Conservation (phyloP, 2,797 vertebrate species). For the Rhinophrynus dorsalis region DNA sequence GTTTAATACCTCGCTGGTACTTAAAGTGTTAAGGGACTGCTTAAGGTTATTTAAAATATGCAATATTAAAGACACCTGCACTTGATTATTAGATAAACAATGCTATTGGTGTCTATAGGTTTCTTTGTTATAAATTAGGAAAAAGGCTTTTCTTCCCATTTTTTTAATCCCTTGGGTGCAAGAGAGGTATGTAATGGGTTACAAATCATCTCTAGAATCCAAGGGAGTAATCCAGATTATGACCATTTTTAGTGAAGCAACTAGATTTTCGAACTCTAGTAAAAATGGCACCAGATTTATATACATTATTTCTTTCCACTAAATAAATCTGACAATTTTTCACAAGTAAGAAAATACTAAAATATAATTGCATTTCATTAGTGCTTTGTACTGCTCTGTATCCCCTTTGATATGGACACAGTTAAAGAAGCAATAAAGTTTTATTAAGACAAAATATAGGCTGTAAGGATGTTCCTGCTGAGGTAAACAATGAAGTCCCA, state of each 20-base stretch:
- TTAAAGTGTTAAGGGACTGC: not conserved
- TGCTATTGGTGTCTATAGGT: not conserved
- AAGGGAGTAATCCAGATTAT: no score
- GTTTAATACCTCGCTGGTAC: no score
- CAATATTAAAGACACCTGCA: constrained; percentile 8
- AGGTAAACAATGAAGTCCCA: no score
- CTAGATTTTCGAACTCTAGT: not conserved
- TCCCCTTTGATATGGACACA: not conserved
- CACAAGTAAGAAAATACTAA: not conserved
- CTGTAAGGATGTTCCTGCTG: no score
- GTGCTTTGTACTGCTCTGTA: not conserved
- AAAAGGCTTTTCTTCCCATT: no score
- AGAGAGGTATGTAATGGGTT: no score
- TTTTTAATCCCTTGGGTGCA: no score
- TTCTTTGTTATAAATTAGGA: not conserved
- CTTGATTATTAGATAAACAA: not conserved
- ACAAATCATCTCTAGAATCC: no score
- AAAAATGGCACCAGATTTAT: not conserved
- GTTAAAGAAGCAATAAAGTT: no score
- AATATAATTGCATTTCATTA: not conserved
- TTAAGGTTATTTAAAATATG: not conserved
- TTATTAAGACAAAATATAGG: no score
- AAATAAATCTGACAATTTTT: not conserved
- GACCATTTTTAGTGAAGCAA: not conserved
- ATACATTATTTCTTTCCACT: no score